Evolutionary conservation across 2,888 invertebrate genomes (phyloP), one percentile per base, ranked within the genome.

Genomic region (Nymphalis c-album): DNA sequence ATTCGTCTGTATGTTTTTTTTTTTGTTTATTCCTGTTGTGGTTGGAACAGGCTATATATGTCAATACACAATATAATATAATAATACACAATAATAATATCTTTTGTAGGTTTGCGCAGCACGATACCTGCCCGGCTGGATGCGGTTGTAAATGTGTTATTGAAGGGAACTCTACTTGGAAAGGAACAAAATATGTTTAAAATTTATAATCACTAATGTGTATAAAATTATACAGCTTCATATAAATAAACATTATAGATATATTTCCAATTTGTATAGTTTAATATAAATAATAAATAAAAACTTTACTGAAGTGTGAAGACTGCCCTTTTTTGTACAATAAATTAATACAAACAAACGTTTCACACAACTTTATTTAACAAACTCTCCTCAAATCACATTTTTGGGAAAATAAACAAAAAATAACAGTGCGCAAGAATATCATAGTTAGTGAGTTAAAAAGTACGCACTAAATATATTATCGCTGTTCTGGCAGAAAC

Each of bases 71-170:
- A n/a, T n/a, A n/a, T n/a, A n/a, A n/a, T n/a, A n/a, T n/a, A n/a
- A n/a, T n/a, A n/a, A n/a, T n/a, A n/a, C n/a, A n/a, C n/a, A n/a
- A n/a, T n/a, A n/a, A n/a, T 31, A 31, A 31, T 40, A 13, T 40
- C 0, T 48, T 48, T 48, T 51, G 40, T 48, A 91, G 91, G 91
- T 93, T 93, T 71, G 75, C 93, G 47, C 93, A 93, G 64, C 95
- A 96, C 82, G 94, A 94, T 65, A 93, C 95, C 8, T 99, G 99
- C 79, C 97, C 98, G 0, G 95, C 97, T 1, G 98, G 98, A 40
- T 99, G 99, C 89, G 98, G 98, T 35, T 99, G 99, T 87, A 93
- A 93, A 74, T 99, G 98, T 84, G 90, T 97, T 68, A 93, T 94
- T 71, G 96, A 96, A 80, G 96, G 89, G 48, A 87, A 79, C 70